These are phyloP conservation scores for Ciconia boyciana DNA, from an alignment of 2,113 vertebrate genomes.

Conservation along the genomic window DNA sequence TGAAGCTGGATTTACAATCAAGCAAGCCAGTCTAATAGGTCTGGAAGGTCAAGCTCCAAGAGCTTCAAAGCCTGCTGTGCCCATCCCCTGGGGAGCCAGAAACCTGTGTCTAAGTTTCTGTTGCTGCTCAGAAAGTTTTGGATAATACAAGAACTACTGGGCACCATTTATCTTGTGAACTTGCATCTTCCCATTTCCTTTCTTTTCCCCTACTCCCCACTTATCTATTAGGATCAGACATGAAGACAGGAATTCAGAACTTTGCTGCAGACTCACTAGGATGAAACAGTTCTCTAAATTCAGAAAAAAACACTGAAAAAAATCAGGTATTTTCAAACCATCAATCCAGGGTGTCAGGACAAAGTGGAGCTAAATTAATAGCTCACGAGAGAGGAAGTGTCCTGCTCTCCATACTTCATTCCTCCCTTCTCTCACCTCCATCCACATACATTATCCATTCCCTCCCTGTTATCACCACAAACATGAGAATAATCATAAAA, in stretches of 20 bases:
- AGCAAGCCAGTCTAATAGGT: neutral
- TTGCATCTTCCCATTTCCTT: accelerated
- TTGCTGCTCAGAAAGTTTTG: neutral
- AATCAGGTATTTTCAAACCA: neutral
- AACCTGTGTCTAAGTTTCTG: neutral
- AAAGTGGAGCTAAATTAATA: neutral
- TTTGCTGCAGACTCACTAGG: neutral
- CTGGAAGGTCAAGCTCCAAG: neutral
- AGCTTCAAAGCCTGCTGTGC: neutral
- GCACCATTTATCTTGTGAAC: neutral
- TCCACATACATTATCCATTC: neutral
- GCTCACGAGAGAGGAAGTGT: neutral
- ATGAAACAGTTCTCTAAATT: neutral
- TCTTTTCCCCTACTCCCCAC: neutral
- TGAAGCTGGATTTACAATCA: neutral
- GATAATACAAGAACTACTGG: neutral
- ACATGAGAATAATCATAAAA: neutral
- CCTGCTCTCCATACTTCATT: neutral
- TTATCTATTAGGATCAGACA: neutral
- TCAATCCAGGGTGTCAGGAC: neutral
- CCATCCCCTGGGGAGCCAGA: neutral
- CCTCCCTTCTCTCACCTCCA: neutral
- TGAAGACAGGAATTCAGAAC: neutral
- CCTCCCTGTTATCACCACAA: neutral
- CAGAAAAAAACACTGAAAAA: neutral